Percentiles rank a stretch among this genome's conserved stretches.
phyloP scores from a whole-genome alignment of 2,888 invertebrate genomes.

The Thera obeliscata region DNA sequence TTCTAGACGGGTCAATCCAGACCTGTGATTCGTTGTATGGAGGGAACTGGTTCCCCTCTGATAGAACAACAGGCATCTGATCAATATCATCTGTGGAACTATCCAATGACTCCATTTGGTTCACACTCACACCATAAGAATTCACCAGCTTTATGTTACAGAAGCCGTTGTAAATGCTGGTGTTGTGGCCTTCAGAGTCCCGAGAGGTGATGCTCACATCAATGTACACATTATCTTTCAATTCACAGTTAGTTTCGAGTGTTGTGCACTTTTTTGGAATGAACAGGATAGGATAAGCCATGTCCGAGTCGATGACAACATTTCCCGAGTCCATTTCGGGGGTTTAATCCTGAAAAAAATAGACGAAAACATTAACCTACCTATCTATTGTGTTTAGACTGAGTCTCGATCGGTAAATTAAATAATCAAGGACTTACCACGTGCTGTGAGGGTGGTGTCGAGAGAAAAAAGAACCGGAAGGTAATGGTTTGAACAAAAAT shows the following conservation, averaged over 20 bases:
- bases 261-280: slow-evolving; percentile 69
- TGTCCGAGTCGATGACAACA: slow-evolving; percentile 46
- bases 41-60: slow-evolving; percentile 53
- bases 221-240: slow-evolving; percentile 66
- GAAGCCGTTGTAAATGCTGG: slow-evolving; percentile 64
- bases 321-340: slow-evolving; percentile 59
- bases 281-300: slow-evolving; percentile 63
- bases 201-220: slow-evolving; percentile 64
- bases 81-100: slow-evolving; percentile 35
- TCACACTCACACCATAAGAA: slow-evolving; percentile 49
- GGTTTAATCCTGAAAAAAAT: slow-evolving; percentile 46
- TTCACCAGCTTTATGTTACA: slow-evolving; percentile 71
- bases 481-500: slow-evolving; percentile 44
- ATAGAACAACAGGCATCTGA: slow-evolving; percentile 50
- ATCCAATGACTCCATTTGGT: slow-evolving; percentile 28
- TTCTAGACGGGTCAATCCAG: slow-evolving; percentile 72
- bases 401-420: slow-evolving; percentile 44
- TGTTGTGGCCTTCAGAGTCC: slow-evolving; percentile 65
- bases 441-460: slow-evolving; percentile 55
- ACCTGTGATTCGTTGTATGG: slow-evolving; percentile 64
- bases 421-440: slow-evolving; percentile 70
- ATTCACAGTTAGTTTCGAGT: slow-evolving; percentile 61
- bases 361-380: slow-evolving; percentile 43
- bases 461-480: slow-evolving; percentile 52
- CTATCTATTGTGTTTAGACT: slow-evolving; percentile 5